Base-by-base conservation (phyloP, 2,888 invertebrate species). In the Trichopoda pennipes region DNA sequence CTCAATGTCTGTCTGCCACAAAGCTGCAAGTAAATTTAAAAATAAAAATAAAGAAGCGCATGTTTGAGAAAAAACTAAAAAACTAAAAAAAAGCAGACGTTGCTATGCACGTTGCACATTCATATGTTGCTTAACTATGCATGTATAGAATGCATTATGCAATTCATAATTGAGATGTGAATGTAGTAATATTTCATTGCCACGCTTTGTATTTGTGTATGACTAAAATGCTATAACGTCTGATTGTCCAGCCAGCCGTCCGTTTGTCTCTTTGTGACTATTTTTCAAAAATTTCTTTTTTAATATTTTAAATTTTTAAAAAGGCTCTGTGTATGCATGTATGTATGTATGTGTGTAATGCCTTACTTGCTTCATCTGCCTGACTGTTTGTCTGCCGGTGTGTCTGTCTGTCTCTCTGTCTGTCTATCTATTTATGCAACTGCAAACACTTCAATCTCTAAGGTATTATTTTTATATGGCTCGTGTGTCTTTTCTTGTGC, bases 131-230 rank as follows among this genome's bases (percentile, higher is more conserved):
- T 21, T 55, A 32, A 8, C 23, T 47, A 19, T 3, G 14, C 0
- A 14, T 38, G 9, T 38, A 44, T 49, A 28, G 32, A 53, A 42
- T 17, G n/a, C 64, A 64, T 61, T 63, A 58, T 12, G 56, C 75
- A 79, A 72, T 68, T 79, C 86, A 87, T 89, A 88, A 89, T 89
- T 89, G 89, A 89, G 89, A 88, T 88, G 88, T 89, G 89, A 88
- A 88, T 89, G 88, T 86, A 88, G 87, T 84, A 87, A 89, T 89
- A 88, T 88, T 89, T 89, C 88, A 89, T 87, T 87, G 85, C 85
- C 86, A 81, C 78, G 83, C 83, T 56, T 60, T 73, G 42, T 56
- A 14, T 35, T 47, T 55, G 58, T 64, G 63, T 64, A 38, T 17
- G 60, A 10, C 17, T 53, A 51, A 56, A 64, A 56, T 60, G 55